phyloP scores from a whole-genome alignment of 2,113 vertebrate species.

The Hippocampus zosterae region DNA sequence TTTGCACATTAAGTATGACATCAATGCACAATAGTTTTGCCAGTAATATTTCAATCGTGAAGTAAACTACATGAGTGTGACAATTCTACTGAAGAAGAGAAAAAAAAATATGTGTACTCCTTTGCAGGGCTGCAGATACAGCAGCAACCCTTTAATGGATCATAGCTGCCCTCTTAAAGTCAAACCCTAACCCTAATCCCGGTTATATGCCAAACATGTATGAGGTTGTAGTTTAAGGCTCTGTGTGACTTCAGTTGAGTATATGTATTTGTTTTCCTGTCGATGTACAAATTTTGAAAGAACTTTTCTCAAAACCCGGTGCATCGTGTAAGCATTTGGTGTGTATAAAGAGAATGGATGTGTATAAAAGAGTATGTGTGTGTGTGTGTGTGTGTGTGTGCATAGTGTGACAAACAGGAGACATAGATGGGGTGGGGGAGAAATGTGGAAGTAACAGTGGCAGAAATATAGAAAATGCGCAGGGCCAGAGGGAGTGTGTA shows the following conservation, averaged over 20 bases:
- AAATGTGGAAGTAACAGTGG: constrained; percentile 24
- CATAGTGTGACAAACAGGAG: constrained; percentile 8
- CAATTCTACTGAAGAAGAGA: no score
- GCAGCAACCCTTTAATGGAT: no score
- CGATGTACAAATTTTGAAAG: not conserved
- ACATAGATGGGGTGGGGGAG: constrained; percentile 6
- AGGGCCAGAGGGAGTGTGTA: constrained; percentile 47
- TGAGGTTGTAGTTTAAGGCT: not conserved
- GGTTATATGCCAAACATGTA: not conserved
- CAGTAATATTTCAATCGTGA: no score
- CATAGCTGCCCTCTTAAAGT: no score
- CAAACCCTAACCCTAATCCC: no score
- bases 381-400: not conserved
- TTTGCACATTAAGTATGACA: no score
- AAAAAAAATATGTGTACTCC: no score
- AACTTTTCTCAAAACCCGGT: not conserved
- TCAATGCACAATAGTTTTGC: no score
- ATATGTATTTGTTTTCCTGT: no score
- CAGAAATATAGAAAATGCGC: constrained; percentile 30
- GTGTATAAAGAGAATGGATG: constrained; percentile 3
- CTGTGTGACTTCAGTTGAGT: not conserved
- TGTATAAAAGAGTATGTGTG: not conserved
- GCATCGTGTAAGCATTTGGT: not conserved
- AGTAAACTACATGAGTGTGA: no score
- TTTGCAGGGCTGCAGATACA: no score